Evolutionary conservation across 2,113 vertebrate genomes (phyloP).

Genomic region (Oryzias woworae): DNA sequence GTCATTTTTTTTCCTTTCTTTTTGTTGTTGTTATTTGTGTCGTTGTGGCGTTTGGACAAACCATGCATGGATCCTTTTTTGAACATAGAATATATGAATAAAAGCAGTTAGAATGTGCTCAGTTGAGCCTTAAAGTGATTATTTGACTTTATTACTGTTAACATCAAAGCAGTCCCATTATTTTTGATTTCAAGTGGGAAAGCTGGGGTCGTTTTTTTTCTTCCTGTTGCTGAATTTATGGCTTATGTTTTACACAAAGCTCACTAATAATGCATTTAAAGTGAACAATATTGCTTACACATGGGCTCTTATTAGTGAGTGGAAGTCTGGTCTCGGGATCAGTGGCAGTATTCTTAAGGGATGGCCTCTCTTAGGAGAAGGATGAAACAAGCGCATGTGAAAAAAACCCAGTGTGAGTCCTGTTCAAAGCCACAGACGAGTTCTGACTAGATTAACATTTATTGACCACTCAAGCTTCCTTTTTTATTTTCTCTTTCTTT

Average conservation of each 20-base stretch:
- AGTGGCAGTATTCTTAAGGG: constrained; percentile 82
- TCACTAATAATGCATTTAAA: constrained; percentile 76
- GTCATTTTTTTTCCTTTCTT: constrained; percentile 46
- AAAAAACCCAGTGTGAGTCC: constrained; percentile 86
- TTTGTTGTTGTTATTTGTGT: constrained; percentile 46
- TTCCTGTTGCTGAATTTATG: constrained; percentile 44
- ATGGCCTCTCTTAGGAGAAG: constrained; percentile 84
- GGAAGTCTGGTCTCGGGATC: constrained; percentile 82
- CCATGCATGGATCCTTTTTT: constrained; percentile 22
- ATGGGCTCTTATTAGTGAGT: constrained; percentile 88
- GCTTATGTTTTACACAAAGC: constrained; percentile 68
- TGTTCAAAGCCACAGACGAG: constrained; percentile 94
- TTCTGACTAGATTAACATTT: constrained; percentile 99
- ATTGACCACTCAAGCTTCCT: constrained; percentile 94
- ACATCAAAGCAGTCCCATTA: constrained; percentile 21
- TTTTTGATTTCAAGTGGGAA: constrained; percentile 16
- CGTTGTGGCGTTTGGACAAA: constrained; percentile 41
- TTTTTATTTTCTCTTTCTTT: constrained; percentile 62
- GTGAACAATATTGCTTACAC: constrained; percentile 84
- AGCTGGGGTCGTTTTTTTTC: constrained; percentile 8
- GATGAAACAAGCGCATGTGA: constrained; percentile 84
- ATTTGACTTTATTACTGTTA: constrained; percentile 20
- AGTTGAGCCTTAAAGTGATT: constrained; percentile 15
- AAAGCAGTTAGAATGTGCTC: constrained; percentile 10
- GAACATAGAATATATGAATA: constrained; percentile 12